These are phyloP conservation scores for Hemitrygon akajei DNA, from an alignment of 2,797 vertebrate species.

Conservation along the genomic window DNA sequence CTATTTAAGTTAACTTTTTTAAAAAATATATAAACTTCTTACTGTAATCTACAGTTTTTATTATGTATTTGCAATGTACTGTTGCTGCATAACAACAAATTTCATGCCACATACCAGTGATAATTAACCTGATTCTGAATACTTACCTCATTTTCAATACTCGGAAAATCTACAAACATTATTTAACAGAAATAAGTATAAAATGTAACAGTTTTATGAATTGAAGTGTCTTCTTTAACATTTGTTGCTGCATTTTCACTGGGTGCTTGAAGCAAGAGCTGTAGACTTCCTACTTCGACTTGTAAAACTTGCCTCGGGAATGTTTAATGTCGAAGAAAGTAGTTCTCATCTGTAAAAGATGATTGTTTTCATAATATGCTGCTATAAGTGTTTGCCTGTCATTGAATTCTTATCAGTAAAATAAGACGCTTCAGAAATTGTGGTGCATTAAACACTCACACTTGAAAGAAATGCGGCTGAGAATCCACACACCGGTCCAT, in stretches of 20 bases:
- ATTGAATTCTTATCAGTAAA: neutral
- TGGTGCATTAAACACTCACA: neutral
- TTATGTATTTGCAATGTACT: too few relatives aligned
- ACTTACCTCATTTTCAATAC: too few relatives aligned
- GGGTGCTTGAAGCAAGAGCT: neutral
- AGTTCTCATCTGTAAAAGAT: neutral
- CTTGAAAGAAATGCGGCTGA: neutral
- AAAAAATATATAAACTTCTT: too few relatives aligned
- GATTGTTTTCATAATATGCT: slow-evolving; percentile 9
- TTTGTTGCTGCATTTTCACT: neutral
- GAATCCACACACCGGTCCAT: neutral
- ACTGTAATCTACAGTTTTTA: too few relatives aligned
- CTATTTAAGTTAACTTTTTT: too few relatives aligned
- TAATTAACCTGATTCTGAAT: too few relatives aligned
- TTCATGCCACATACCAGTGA: too few relatives aligned
- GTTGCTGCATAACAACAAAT: too few relatives aligned
- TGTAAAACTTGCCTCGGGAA: neutral
- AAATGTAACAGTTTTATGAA: neutral
- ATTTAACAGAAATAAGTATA: neutral
- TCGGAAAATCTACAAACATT: neutral
- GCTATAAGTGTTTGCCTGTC: neutral
- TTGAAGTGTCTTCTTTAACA: neutral
- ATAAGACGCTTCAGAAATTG: neutral
- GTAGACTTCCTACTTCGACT: neutral
- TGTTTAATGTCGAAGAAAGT: neutral